Evolutionary conservation across 2,888 invertebrate genomes (phyloP).

Genomic region (Drosophila ustulata): DNA sequence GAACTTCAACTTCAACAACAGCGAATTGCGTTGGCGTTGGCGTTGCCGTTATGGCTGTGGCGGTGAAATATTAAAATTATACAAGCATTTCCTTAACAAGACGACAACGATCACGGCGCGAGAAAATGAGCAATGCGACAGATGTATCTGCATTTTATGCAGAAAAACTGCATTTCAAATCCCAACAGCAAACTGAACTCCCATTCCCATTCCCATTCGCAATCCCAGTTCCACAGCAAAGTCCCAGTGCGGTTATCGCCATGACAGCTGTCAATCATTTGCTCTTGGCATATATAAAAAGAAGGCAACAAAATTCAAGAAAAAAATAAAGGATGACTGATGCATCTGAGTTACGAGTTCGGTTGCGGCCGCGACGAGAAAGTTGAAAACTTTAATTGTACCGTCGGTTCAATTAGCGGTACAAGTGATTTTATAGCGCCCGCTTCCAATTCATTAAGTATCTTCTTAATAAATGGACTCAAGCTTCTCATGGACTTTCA

Average conservation of each 20-base stretch:
- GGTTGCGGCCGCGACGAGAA: conserved; percentile 46
- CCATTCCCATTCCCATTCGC: conserved; percentile 17
- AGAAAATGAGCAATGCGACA: conserved; percentile 74
- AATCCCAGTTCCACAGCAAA: conserved; percentile 22
- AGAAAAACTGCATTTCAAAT: conserved; percentile 41
- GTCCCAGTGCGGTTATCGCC: conserved; percentile 78
- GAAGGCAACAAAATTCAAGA: conserved; percentile 17
- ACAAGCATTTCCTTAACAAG: conserved; percentile 64
- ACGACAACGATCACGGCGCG: conserved; percentile 51
- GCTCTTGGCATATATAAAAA: conserved; percentile 13
- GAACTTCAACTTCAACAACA: conserved; percentile 19
- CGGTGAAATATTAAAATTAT: conserved; percentile 79
- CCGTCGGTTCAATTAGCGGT: conserved; percentile 69
- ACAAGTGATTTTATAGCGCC: conserved; percentile 79
- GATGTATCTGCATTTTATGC: conserved; percentile 75
- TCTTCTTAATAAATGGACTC: conserved; percentile 28
- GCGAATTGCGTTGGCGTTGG: conserved; percentile 34
- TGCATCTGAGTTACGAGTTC: conserved; percentile 30
- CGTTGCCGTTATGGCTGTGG: conserved; percentile 59
- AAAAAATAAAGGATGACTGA: conserved; percentile 17
- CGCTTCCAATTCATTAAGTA: conserved; percentile 46
- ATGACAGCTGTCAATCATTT: conserved; percentile 79
- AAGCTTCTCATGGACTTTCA: background rate
- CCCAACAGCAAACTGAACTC: conserved; percentile 8
- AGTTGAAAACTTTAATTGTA: conserved; percentile 69